Evolutionary conservation across 2,888 invertebrate species (phyloP).

Genomic region (Agrenia bidenticulata): DNA sequence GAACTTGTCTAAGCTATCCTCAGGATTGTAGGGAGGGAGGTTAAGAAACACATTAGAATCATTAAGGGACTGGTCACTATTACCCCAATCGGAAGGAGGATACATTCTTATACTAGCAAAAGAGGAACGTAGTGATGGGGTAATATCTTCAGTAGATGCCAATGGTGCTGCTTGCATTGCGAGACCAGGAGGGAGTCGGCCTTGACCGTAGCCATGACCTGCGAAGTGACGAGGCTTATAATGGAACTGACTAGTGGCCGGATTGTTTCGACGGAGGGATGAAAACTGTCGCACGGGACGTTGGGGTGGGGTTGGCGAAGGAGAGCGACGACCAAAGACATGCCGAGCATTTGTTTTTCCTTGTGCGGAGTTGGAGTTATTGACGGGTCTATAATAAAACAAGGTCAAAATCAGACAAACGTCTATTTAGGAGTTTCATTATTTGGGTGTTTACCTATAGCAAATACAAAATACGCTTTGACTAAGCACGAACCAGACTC

Average conservation of each 20-base stretch:
- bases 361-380: not conserved
- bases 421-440: too few relatives aligned
- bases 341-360: not conserved
- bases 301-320: not conserved
- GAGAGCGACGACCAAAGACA: slow-evolving; percentile 2
- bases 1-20: slow-evolving; percentile 6
- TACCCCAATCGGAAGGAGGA: slow-evolving; percentile 41
- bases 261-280: slow-evolving; percentile 11
- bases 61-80: slow-evolving; percentile 30
- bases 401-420: too few relatives aligned
- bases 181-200: slow-evolving; percentile 6
- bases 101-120: slow-evolving; percentile 52
- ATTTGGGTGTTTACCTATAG: too few relatives aligned
- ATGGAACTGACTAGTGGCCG: slow-evolving; percentile 20
- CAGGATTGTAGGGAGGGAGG: not conserved
- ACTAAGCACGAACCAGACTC: too few relatives aligned
- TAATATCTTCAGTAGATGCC: slow-evolving; percentile 54
- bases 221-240: slow-evolving; percentile 44
- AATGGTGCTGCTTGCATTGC: slow-evolving; percentile 52
- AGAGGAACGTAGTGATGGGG: slow-evolving; percentile 55
- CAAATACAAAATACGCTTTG: too few relatives aligned
- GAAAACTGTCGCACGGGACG: slow-evolving; percentile 14
- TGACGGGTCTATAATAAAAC: too few relatives aligned
- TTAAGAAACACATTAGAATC: slow-evolving; percentile 25
- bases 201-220: slow-evolving; percentile 39